These are phyloP conservation scores for Tetramorium alpestre DNA, from an alignment of 1,140 invertebrate genomes.

Conservation along the genomic window DNA sequence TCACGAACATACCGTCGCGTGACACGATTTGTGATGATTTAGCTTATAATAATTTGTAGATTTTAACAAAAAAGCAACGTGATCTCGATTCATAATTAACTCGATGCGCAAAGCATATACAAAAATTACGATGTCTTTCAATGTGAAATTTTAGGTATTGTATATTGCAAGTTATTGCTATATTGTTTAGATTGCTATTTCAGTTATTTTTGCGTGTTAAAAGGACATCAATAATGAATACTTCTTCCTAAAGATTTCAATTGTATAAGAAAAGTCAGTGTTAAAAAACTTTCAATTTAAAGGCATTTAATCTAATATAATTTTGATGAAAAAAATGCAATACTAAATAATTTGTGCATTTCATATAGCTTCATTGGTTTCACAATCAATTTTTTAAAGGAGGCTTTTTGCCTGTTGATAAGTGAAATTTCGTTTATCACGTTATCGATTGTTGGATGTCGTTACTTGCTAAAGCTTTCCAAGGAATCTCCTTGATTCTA, in stretches of 20 bases:
- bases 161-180: background rate
- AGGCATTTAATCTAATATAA: background rate
- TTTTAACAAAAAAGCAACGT: slow-evolving; percentile 7
- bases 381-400: background rate
- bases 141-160: background rate
- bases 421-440: background rate
- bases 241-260: background rate
- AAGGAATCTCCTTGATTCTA: background rate
- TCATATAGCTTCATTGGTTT: background rate
- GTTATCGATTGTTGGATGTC: slow-evolving; percentile 16
- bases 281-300: slow-evolving; percentile 9
- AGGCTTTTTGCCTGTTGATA: slow-evolving; percentile 2
- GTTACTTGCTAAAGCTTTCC: background rate
- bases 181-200: background rate
- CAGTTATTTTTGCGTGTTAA: background rate
- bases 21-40: slow-evolving; percentile 1
- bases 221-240: background rate
- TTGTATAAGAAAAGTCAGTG: background rate
- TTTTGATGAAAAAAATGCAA: background rate
- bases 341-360: background rate
- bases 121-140: background rate
- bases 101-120: background rate
- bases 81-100: background rate
- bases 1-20: slow-evolving; percentile 12
- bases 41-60: background rate